These are phyloP conservation scores for Yasuhikotakia modesta DNA, from an alignment of 2,797 vertebrate genomes.

Conservation along the genomic window DNA sequence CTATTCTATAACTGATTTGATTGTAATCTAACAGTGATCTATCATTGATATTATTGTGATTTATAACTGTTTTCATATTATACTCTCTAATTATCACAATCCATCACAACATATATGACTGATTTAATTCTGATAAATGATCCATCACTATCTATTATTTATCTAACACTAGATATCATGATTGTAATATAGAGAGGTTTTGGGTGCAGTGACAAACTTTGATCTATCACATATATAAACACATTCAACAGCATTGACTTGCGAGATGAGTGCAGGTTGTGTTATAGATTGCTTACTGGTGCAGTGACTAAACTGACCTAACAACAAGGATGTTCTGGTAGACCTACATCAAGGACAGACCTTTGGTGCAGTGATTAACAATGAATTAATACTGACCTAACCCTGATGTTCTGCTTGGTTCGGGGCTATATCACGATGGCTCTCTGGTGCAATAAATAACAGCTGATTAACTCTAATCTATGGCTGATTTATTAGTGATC, in stretches of 20 bases:
- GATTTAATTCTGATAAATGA: too few relatives aligned
- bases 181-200: not conserved
- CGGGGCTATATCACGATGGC: not conserved
- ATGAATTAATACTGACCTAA: not conserved
- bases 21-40: too few relatives aligned
- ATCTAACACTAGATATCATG: too few relatives aligned
- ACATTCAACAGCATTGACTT: too few relatives aligned
- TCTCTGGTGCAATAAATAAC: constrained; percentile 3
- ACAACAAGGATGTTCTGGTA: not conserved
- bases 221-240: too few relatives aligned
- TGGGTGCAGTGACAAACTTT: too few relatives aligned
- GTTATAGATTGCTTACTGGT: not conserved
- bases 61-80: not conserved
- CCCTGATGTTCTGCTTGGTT: too few relatives aligned
- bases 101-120: too few relatives aligned
- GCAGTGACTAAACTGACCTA: too few relatives aligned
- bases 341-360: not conserved
- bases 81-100: not conserved
- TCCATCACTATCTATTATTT: too few relatives aligned
- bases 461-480: not conserved
- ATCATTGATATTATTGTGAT: too few relatives aligned
- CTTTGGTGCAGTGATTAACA: constrained; percentile 8
- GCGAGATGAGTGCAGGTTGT: not conserved
- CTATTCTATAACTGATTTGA: too few relatives aligned
- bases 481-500: not conserved